A percentile compares a stretch with the other conserved stretches of the same genome.
Conservation (phyloP, 2,113 vertebrate genomes). For the Aegithalos caudatus region DNA sequence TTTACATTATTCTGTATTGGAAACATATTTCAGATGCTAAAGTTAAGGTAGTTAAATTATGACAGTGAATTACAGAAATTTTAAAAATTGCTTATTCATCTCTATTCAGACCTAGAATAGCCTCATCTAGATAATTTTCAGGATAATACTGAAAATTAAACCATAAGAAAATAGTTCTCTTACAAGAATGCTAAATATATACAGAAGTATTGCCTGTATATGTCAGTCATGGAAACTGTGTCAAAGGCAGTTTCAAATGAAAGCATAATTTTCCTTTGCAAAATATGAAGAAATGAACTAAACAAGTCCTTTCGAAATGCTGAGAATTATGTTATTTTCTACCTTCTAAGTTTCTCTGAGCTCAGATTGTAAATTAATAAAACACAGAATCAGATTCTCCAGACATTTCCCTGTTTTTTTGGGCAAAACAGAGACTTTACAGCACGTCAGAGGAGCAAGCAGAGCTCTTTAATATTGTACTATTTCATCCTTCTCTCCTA, state of each 20-base stretch:
- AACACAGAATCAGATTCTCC: background rate
- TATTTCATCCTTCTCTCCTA: background rate
- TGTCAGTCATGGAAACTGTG: background rate
- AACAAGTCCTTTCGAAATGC: conserved; percentile 9
- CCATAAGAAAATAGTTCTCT: background rate
- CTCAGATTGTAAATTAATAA: background rate
- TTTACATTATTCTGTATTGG: background rate
- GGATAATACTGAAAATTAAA: background rate
- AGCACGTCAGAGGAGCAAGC: background rate
- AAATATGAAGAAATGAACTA: conserved; percentile 4
- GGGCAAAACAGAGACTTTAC: background rate
- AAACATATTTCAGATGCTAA: background rate
- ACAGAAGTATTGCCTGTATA: background rate
- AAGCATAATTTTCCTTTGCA: conserved; percentile 21
- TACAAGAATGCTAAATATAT: background rate
- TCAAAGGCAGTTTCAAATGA: background rate
- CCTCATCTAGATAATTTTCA: background rate
- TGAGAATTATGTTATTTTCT: background rate
- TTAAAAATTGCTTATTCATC: background rate
- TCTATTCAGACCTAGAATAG: background rate
- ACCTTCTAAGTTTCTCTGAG: background rate
- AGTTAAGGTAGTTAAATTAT: background rate
- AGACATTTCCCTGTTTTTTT: background rate
- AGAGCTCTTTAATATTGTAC: background rate
- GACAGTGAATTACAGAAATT: background rate